A percentile compares a stretch with the other conserved stretches of the same genome.
phyloP scores from a whole-genome alignment of 2,888 invertebrate genomes.

The Stenodera caucasica region DNA sequence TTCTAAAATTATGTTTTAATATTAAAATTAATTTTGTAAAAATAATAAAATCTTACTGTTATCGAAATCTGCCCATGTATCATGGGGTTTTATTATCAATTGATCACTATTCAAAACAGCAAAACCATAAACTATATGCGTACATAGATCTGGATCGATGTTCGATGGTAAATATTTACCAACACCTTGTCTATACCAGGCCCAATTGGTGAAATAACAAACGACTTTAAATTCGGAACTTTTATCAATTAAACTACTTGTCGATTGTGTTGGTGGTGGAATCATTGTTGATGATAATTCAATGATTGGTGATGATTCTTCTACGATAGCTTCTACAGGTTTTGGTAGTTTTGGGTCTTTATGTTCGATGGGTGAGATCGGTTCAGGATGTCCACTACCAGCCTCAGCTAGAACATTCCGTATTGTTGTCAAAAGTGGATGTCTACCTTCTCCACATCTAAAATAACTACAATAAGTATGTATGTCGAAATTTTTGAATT shows the following conservation, averaged over 20 bases:
- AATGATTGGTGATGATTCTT: conserved; percentile 22
- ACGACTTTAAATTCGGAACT: conserved; percentile 70
- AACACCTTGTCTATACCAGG: conserved; percentile 84
- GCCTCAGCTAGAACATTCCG: conserved; percentile 67
- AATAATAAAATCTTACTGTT: conserved; percentile 64
- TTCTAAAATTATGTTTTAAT: conserved; percentile 57
- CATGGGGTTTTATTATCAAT: conserved; percentile 80
- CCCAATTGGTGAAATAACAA: conserved; percentile 94
- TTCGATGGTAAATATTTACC: conserved; percentile 82
- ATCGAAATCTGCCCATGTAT: conserved; percentile 86
- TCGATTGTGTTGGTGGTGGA: conserved; percentile 25
- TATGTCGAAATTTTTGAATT: not conserved
- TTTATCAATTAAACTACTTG: conserved; percentile 39
- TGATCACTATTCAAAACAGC: conserved; percentile 79
- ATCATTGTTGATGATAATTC: conserved; percentile 29
- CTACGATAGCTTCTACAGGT: conserved; percentile 30
- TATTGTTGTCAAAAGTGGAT: conserved; percentile 79
- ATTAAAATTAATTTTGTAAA: not conserved
- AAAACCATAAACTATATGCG: conserved; percentile 91
- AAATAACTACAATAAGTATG: conserved; percentile 43
- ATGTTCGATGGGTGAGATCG: conserved; percentile 31
- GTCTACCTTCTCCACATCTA: conserved; percentile 76
- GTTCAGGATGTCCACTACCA: conserved; percentile 42
- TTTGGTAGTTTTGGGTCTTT: conserved; percentile 24
- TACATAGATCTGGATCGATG: conserved; percentile 83